Conservation (phyloP, 2,888 invertebrate species). For the Hypomecis atomaria region DNA sequence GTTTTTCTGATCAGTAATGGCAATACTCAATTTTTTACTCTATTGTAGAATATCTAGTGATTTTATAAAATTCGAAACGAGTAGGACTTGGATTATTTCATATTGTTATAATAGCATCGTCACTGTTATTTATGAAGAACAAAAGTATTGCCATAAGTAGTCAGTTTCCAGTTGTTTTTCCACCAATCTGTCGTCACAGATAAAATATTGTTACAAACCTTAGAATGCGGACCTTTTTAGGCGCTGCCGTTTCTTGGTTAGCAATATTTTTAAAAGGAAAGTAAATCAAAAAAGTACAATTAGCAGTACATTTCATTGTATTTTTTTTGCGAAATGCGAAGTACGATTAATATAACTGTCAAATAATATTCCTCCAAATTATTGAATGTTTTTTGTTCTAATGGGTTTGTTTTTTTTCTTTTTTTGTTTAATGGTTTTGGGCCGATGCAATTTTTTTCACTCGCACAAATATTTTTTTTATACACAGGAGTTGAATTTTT, state of each 20-base stretch:
- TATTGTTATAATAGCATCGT: too few species aligned
- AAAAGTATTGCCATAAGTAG: conserved; percentile 3
- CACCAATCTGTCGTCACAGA: conserved; percentile 3
- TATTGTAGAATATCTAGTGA: too few species aligned
- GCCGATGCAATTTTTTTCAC: conserved; percentile 27
- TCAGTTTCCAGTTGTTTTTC: background rate
- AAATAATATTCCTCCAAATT: background rate
- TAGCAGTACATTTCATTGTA: conserved; percentile 7
- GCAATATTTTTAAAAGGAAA: background rate
- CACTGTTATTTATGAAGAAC: background rate
- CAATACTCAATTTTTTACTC: too few species aligned
- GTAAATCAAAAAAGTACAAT: conserved; percentile 1
- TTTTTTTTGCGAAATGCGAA: background rate
- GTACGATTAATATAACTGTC: background rate
- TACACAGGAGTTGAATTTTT: conserved; percentile 13
- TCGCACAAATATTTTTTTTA: conserved; percentile 28
- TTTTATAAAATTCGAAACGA: too few species aligned
- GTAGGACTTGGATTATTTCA: too few species aligned
- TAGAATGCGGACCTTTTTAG: background rate
- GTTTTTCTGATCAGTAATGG: too few species aligned
- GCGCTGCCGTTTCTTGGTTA: background rate
- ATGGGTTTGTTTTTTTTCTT: too few species aligned
- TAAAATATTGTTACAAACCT: background rate
- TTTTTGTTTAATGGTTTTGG: conserved; percentile 9
- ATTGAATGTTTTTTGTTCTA: background rate